These are phyloP conservation scores for Drosophila monieri DNA, from an alignment of 2,888 invertebrate species.

Conservation along the genomic window DNA sequence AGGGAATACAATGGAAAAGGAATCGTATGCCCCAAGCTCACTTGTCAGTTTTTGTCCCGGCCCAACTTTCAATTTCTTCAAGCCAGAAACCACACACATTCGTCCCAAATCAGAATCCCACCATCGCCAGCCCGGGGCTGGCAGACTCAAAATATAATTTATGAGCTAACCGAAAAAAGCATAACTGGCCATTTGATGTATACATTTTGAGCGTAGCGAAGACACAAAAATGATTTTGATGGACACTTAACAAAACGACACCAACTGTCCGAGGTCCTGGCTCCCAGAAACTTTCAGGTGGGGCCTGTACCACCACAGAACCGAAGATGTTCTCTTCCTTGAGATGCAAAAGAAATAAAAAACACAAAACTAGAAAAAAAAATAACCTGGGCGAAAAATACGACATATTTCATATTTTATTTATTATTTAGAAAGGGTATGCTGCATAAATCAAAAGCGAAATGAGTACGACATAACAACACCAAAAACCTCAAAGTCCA, in stretches of 20 bases:
- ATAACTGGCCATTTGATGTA: conserved; percentile 66
- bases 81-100: conserved; percentile 24
- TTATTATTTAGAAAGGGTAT: conserved; percentile 80
- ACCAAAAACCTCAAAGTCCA: conserved; percentile 59
- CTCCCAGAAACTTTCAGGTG: conserved; percentile 39
- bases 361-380: conserved; percentile 6
- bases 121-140: conserved; percentile 10
- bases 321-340: conserved; percentile 36
- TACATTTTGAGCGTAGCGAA: conserved; percentile 71
- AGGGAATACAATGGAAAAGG: conserved; percentile 6
- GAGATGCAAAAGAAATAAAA: conserved; percentile 13
- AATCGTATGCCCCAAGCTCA: conserved; percentile 13
- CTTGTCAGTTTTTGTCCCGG: conserved; percentile 39
- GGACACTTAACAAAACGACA: conserved; percentile 82
- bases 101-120: conserved; percentile 23
- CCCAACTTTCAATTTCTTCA: conserved; percentile 32
- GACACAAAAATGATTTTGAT: conserved; percentile 80
- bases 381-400: conserved; percentile 47
- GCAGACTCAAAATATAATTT: conserved; percentile 62
- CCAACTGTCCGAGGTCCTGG: conserved; percentile 49
- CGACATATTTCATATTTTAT: conserved; percentile 81
- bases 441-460: conserved; percentile 81
- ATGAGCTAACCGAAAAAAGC: conserved; percentile 52
- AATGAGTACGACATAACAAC: conserved; percentile 77
- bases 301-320: conserved; percentile 23